Base-by-base conservation (phyloP, 2,797 vertebrate species). In the Parauchenoglanis ngamensis region DNA sequence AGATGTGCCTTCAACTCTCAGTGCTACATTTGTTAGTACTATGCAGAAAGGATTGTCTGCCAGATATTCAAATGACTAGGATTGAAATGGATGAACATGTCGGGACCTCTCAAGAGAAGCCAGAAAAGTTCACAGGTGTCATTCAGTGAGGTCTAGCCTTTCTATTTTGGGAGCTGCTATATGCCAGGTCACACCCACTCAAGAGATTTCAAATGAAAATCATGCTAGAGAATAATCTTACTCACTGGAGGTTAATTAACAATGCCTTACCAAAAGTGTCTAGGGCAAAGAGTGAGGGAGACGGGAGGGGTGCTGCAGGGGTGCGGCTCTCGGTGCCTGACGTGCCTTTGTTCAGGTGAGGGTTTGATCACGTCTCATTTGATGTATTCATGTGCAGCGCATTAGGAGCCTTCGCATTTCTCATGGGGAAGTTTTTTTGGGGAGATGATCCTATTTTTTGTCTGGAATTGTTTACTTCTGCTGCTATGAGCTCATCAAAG, bases 111-210 rank as follows among this genome's bases (percentile, higher is more conserved):
- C 84, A 77, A 49, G 90, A 92, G 93, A 92, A 91, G 92, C 91
- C 90, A 91, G 88, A 86, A 93, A 92, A 92, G 94, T 94, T 94
- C 94, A 95, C 76, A n/a, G 85, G 91, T 92, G 94, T 94, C 93
- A 92, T 89, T 95, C 93, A 94, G 90, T 90, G 88, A 91, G 89
- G 92, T 91, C 85, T 90, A 92, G 88, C 84, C 84, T 89, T 89
- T 93, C 92, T 94, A 93, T 95, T 94, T 92, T 90, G 87, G 86
- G 91, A 54, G 61, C 89, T 83, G 76, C 79, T 88, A 65, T 80
- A 91, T 91, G 89, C 85, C 86, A 35, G 78, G 87, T 88, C 91
- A 92, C 89, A 44, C 81, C 77, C 85, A 90, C 40, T 76, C 83
- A 57, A 72, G 77, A 88, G 84, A 90, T 84, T 91, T 88, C 70